A percentile compares a stretch with the other conserved stretches of the same genome.
Conservation (phyloP, 2,797 vertebrate species). For the Merluccius polli region DNA sequence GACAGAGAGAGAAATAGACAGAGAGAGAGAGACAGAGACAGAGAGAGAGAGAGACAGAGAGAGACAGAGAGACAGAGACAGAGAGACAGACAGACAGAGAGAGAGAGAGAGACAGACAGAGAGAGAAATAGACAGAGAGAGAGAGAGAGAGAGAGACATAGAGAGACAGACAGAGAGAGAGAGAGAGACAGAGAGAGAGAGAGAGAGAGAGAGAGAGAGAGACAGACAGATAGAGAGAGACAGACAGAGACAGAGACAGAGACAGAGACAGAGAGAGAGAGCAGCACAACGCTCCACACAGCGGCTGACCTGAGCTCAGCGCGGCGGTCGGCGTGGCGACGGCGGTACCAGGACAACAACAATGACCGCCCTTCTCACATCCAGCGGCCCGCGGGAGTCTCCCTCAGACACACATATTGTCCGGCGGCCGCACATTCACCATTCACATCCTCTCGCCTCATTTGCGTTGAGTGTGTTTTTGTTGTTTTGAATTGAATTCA, state of each 20-base stretch:
- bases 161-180: too few relatives aligned
- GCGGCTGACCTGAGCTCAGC: conserved; percentile 29
- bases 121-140: too few relatives aligned
- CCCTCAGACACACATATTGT: conserved; percentile 48
- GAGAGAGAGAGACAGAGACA: too few relatives aligned
- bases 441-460: conserved; percentile 42
- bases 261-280: background rate
- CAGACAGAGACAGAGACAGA: conserved; percentile 11
- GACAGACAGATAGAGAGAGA: too few relatives aligned
- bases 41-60: too few relatives aligned
- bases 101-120: too few relatives aligned
- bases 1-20: too few relatives aligned
- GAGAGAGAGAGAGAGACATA: too few relatives aligned
- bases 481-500: conserved; percentile 46
- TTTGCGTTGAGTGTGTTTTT: background rate
- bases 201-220: too few relatives aligned
- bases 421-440: conserved; percentile 53
- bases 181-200: too few relatives aligned
- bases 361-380: conserved; percentile 49
- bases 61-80: too few relatives aligned
- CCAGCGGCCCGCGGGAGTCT: conserved; percentile 51
- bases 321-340: conserved; percentile 53
- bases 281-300: conserved; percentile 22
- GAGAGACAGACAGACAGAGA: too few relatives aligned
- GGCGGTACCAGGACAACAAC: conserved; percentile 70